These are phyloP conservation scores for Salvelinus alpinus DNA, from an alignment of 2,113 vertebrate genomes.

Conservation along the genomic window DNA sequence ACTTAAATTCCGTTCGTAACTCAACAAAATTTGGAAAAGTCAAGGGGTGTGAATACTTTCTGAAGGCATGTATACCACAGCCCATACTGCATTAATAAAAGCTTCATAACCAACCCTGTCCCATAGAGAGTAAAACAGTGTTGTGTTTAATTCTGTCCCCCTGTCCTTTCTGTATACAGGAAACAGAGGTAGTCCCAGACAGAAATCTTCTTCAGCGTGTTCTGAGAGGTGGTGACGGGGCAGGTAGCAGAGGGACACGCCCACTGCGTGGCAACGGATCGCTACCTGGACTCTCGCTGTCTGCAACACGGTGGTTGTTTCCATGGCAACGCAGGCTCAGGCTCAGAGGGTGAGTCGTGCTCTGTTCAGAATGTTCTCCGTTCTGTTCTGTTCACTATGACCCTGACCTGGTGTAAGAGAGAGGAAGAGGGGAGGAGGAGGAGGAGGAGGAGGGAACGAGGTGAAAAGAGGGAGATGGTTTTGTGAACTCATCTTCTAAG, in stretches of 20 bases:
- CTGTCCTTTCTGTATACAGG: constrained; percentile 69
- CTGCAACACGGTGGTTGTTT: constrained; percentile 96
- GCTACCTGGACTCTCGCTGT: constrained; percentile 86
- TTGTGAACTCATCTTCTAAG: too few species aligned
- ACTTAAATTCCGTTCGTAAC: too few species aligned
- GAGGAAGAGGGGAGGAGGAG: constrained; percentile 43
- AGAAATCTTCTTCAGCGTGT: constrained; percentile 81
- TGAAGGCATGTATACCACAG: too few species aligned
- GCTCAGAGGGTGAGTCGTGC: constrained; percentile 82
- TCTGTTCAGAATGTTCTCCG: too few species aligned
- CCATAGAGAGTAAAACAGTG: constrained; percentile 29
- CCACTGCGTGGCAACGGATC: constrained; percentile 53
- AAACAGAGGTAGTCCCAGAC: constrained; percentile 89
- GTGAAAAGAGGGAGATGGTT: not conserved
- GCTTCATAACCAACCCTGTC: too few species aligned
- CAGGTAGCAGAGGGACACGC: constrained; percentile 18
- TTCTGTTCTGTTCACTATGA: constrained; percentile 24
- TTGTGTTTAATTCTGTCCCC: constrained; percentile 4
- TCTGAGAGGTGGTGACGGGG: constrained; percentile 68
- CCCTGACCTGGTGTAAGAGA: constrained; percentile 36
- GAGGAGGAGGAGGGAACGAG: not conserved
- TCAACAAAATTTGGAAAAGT: too few species aligned
- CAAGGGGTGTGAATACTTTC: too few species aligned
- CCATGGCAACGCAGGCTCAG: constrained; percentile 80
- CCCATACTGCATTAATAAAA: too few species aligned